Percentiles rank a stretch among this genome's conserved stretches.
Evolutionary conservation across 1,140 invertebrate species (phyloP).

Genomic region (Aphaenogaster rudis): DNA sequence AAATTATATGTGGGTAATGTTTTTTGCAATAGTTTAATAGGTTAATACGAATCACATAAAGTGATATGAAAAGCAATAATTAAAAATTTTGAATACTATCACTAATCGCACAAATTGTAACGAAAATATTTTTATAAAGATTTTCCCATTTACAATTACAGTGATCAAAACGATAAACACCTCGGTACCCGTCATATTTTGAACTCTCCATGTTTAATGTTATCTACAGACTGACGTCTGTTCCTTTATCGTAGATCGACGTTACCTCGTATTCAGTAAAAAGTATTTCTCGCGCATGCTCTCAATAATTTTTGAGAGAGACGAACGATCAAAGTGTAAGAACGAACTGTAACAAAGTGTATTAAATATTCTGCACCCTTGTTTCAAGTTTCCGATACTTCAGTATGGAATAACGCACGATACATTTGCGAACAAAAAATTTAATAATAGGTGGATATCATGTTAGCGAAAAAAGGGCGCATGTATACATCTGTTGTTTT

Average conservation of each 20-base stretch:
- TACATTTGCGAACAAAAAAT: neutral
- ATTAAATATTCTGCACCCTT: neutral
- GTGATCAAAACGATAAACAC: neutral
- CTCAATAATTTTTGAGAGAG: neutral
- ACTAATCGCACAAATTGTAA: neutral
- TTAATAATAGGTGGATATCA: neutral
- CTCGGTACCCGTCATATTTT: neutral
- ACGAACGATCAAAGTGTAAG: no score
- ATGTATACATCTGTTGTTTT: neutral
- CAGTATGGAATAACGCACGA: neutral
- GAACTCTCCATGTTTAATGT: neutral
- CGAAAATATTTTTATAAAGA: neutral
- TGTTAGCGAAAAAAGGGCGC: neutral
- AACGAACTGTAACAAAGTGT: neutral
- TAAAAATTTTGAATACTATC: no score
- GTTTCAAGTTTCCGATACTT: neutral
- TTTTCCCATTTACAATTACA: neutral
- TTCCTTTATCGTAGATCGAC: neutral
- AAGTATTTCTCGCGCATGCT: neutral
- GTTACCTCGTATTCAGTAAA: neutral
- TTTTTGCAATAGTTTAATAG: no score
- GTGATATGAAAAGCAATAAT: no score
- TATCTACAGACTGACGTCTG: neutral
- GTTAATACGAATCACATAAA: no score
- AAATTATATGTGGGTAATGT: no score